These are phyloP conservation scores for Pterostichus niger DNA, from an alignment of 2,888 invertebrate genomes.

Conservation along the genomic window DNA sequence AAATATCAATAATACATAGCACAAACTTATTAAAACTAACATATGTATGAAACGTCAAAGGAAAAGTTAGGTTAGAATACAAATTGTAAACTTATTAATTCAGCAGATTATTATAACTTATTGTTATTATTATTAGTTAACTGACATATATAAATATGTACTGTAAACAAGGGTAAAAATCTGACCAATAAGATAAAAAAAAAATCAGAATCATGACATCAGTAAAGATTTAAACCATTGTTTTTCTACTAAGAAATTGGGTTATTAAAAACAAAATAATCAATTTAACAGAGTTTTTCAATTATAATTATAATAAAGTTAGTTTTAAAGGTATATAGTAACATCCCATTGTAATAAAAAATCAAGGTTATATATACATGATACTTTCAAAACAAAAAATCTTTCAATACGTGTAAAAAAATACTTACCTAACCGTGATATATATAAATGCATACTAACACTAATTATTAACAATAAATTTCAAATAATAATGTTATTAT, in stretches of 20 bases:
- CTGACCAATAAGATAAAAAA: neutral
- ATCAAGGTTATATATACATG: slow-evolving; percentile 50
- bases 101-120: slow-evolving; percentile 4
- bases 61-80: slow-evolving; percentile 47
- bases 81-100: slow-evolving; percentile 1
- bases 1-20: slow-evolving; percentile 13
- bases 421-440: slow-evolving; percentile 45
- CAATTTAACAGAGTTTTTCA: neutral
- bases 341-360: slow-evolving; percentile 24
- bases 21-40: slow-evolving; percentile 14
- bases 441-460: slow-evolving; percentile 3
- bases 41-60: slow-evolving; percentile 41
- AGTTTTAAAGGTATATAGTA: slow-evolving; percentile 24
- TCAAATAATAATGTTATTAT: slow-evolving; percentile 32
- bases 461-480: slow-evolving; percentile 18
- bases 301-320: slow-evolving; percentile 2
- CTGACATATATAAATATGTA: neutral
- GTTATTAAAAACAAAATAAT: neutral
- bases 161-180: slow-evolving; percentile 13
- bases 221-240: too few relatives aligned
- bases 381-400: slow-evolving; percentile 45
- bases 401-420: slow-evolving; percentile 44
- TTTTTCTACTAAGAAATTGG: neutral
- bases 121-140: slow-evolving; percentile 23
- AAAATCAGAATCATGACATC: neutral